A percentile compares a stretch with the other conserved stretches of the same genome.
phyloP scores from a whole-genome alignment of 2,797 vertebrate genomes.

The Coreius guichenoti region DNA sequence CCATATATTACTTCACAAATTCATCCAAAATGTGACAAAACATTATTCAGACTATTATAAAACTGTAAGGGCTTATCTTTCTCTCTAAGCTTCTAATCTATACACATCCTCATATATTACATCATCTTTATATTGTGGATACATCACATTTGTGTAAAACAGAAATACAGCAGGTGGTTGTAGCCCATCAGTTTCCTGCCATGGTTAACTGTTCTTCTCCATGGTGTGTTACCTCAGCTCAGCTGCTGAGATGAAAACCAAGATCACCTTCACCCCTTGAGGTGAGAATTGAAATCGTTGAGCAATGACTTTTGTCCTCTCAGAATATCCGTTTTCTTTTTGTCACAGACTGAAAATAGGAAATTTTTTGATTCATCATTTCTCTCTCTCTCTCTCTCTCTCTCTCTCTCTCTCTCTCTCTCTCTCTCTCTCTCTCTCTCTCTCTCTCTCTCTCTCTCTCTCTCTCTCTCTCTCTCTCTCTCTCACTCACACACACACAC shows the following conservation, averaged over 20 bases:
- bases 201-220: not conserved
- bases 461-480: constrained; percentile 10
- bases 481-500: too few relatives aligned
- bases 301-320: constrained; percentile 7
- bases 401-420: not conserved
- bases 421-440: constrained; percentile 3
- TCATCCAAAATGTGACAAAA: not conserved
- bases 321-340: not conserved
- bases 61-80: not conserved
- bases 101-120: not conserved
- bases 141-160: not conserved
- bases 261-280: not conserved
- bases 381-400: constrained; percentile 7
- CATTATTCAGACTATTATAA: not conserved
- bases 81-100: not conserved
- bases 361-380: not conserved
- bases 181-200: not conserved
- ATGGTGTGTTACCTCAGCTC: constrained; percentile 4
- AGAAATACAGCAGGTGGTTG: constrained; percentile 2
- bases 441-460: constrained; percentile 7
- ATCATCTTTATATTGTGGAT: not conserved
- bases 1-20: not conserved
- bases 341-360: not conserved
- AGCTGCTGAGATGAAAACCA: constrained; percentile 9
- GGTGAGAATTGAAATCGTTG: constrained; percentile 30